Evolutionary conservation across 2,797 vertebrate species (phyloP), one percentile per base, ranked within the genome.

Genomic region (Steatocranus sp.): DNA sequence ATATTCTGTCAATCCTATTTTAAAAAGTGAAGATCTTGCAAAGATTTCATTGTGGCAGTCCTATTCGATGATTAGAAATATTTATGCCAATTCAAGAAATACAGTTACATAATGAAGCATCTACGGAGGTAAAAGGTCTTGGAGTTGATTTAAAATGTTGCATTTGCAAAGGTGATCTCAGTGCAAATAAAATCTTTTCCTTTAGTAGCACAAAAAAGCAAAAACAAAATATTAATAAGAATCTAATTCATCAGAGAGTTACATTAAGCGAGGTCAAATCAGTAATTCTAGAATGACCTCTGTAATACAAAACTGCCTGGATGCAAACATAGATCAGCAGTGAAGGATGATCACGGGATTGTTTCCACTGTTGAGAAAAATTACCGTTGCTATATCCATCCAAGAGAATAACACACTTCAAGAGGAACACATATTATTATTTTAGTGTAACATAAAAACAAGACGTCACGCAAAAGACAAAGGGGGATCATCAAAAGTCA

Each of bases 181-280:
- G 23, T 68, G 61, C 14, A 18, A 43, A 43, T 46, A 2, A 70
- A 46, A 25, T 4, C 0, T 0, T 41, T 41, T 68, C 8, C 12
- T 25, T 61, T 68, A 43, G 20, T 38, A 23, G 36, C 5, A 38
- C 15, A 56, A 56, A 61, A 38, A 63, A 63, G n/a, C 56, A 58
- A 61, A 34, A 61, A 2, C 7, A 63, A 63, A 63, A 20, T 11
- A 34, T 61, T 34, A 61, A n/a, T 5, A 32, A 7, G 25, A 30
- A 34, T 0, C 56, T 7, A 61, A 61, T n/a, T 61, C 34, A 38
- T 63, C 1, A 0, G 3, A 25, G 38, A 27, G 38, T 68, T 68
- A 41, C 36, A 3, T 1, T 43, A 1, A 25, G 38, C 6, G 1
- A 70, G 23, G 38, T 38, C 23, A 43, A 18, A 70, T 27, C 9